Percentiles rank a stretch among this genome's conserved stretches.
Conservation (phyloP, 2,113 vertebrate species). For the Limnothrissa miodon region DNA sequence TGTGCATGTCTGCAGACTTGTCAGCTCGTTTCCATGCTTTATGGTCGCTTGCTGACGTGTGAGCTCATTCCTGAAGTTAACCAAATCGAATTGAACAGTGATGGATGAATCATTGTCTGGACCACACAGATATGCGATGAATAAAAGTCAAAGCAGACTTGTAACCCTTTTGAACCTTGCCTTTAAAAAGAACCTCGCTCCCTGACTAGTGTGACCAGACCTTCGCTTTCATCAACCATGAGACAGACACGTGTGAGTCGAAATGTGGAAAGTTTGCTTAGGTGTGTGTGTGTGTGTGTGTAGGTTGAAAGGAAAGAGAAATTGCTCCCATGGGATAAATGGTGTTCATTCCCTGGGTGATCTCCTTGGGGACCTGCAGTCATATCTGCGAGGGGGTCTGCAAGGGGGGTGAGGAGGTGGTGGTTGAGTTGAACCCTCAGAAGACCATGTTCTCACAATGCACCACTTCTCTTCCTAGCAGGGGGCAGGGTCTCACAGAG, state of each 20-base stretch:
- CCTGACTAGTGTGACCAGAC: slow-evolving; percentile 5
- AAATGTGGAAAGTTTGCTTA: slow-evolving; percentile 15
- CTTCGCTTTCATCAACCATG: neutral
- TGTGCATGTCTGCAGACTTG: slow-evolving; percentile 24
- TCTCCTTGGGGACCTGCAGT: neutral
- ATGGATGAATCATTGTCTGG: slow-evolving; percentile 26
- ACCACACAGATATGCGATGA: slow-evolving; percentile 41
- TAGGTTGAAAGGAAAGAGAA: neutral
- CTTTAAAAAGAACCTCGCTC: neutral
- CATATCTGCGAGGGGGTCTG: neutral
- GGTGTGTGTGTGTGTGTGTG: slow-evolving; percentile 1
- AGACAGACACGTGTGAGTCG: neutral
- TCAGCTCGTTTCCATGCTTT: slow-evolving; percentile 27
- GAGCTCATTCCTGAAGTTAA: slow-evolving; percentile 28
- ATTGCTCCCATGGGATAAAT: slow-evolving; percentile 17
- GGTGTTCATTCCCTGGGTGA: neutral
- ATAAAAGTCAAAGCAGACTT: slow-evolving; percentile 40
- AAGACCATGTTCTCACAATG: neutral
- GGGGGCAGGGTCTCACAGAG: slow-evolving; percentile 14
- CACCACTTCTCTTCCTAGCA: slow-evolving; percentile 23
- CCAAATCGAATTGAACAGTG: slow-evolving; percentile 24
- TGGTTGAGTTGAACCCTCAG: neutral
- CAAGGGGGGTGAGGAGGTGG: neutral
- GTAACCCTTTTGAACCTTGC: slow-evolving; percentile 13
- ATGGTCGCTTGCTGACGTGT: slow-evolving; percentile 2